A percentile compares a stretch with the other conserved stretches of the same genome.
Evolutionary conservation across 2,113 vertebrate genomes (phyloP).

Genomic region (Muscicapa adusta): DNA sequence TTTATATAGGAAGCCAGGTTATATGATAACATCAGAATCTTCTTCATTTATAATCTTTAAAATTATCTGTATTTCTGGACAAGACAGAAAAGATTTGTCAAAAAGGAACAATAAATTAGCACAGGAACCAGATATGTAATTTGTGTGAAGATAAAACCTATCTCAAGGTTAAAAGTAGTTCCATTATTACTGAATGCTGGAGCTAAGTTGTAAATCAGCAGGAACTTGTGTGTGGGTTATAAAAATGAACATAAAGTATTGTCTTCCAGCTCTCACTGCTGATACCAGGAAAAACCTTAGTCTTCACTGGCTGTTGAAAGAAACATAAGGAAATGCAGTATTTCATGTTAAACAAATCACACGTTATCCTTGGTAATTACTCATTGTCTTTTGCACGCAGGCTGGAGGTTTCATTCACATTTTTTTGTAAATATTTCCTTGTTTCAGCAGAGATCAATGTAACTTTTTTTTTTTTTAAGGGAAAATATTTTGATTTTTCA

Average conservation of each 20-base stretch:
- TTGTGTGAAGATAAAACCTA: background rate
- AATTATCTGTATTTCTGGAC: background rate
- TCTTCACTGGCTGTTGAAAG: background rate
- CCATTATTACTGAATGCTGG: background rate
- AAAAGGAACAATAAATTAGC: background rate
- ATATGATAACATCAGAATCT: background rate
- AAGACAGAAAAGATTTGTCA: background rate
- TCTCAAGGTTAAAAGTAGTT: background rate
- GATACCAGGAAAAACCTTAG: constrained; percentile 1
- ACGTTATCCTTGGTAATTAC: background rate
- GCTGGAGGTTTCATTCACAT: background rate
- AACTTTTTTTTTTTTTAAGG: background rate
- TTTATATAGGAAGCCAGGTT: background rate
- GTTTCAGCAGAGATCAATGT: background rate
- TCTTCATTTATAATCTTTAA: background rate
- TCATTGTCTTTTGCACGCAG: background rate
- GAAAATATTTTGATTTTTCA: background rate
- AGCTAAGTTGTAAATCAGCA: background rate
- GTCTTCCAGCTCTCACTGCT: background rate
- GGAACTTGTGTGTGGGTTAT: background rate
- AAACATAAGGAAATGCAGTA: background rate
- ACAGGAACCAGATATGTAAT: background rate
- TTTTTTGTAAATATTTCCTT: background rate
- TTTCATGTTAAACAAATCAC: background rate
- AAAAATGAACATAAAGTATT: background rate